These are phyloP conservation scores for Ptychodera flava DNA, from an alignment of 35 echinoderm and acorn worm species.

Conservation along the genomic window DNA sequence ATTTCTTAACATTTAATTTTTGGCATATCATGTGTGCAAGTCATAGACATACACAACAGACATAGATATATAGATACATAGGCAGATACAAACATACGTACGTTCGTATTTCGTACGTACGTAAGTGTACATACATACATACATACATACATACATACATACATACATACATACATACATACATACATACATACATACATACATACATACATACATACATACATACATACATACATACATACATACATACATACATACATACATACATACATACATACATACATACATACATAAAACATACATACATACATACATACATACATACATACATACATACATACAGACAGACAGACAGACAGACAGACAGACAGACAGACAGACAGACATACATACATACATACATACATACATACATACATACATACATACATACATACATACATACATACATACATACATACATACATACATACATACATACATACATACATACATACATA, in stretches of 20 bases:
- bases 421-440: neutral
- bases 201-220: neutral
- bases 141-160: neutral
- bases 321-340: slow-evolving; percentile 2
- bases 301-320: neutral
- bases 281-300: neutral
- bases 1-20: too few species aligned
- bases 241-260: neutral
- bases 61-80: too few species aligned
- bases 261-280: neutral
- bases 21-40: too few species aligned
- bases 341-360: neutral
- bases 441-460: neutral
- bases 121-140: too few species aligned
- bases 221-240: neutral
- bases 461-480: neutral
- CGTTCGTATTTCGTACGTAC: too few species aligned
- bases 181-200: neutral
- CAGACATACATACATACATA: neutral
- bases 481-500: neutral
- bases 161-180: neutral
- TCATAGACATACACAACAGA: too few species aligned
- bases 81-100: too few species aligned
- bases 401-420: neutral
- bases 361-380: neutral